phyloP scores from a whole-genome alignment of 2,113 vertebrate species.

The Amblyopsis rosae region DNA sequence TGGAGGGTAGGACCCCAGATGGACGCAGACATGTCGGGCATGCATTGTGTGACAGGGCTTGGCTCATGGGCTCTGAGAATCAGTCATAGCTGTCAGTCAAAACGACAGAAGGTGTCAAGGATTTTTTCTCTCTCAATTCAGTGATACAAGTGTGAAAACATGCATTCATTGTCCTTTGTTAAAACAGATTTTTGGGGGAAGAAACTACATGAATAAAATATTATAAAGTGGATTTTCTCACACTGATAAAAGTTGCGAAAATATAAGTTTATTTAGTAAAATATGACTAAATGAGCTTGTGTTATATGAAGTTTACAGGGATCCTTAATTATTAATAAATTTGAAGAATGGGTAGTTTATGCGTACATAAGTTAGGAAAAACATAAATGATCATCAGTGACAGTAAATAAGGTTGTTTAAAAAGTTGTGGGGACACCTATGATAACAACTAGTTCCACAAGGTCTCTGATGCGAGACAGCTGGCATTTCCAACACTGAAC shows the following conservation, averaged over 20 bases:
- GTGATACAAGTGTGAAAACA: slow-evolving; percentile 33
- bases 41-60: slow-evolving; percentile 70
- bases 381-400: slow-evolving; percentile 13
- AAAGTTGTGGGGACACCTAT: slow-evolving; percentile 53
- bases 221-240: too few relatives aligned
- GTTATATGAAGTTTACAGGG: not conserved
- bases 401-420: slow-evolving; percentile 50
- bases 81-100: slow-evolving; percentile 79
- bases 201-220: slow-evolving; percentile 2
- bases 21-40: slow-evolving; percentile 68
- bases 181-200: not conserved
- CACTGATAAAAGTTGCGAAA: too few relatives aligned
- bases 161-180: not conserved
- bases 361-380: not conserved
- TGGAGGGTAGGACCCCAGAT: slow-evolving; percentile 79
- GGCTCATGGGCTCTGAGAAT: slow-evolving; percentile 62
- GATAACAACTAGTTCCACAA: slow-evolving; percentile 63
- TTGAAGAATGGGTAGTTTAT: not conserved
- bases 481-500: slow-evolving; percentile 80
- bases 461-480: slow-evolving; percentile 72
- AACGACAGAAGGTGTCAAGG: slow-evolving; percentile 53
- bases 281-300: not conserved
- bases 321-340: not conserved
- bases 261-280: not conserved
- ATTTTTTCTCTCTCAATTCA: slow-evolving; percentile 42